Percentiles rank a stretch among this genome's conserved stretches.
phyloP scores from a whole-genome alignment of 2,888 invertebrate genomes.

The Rotaria sp. region DNA sequence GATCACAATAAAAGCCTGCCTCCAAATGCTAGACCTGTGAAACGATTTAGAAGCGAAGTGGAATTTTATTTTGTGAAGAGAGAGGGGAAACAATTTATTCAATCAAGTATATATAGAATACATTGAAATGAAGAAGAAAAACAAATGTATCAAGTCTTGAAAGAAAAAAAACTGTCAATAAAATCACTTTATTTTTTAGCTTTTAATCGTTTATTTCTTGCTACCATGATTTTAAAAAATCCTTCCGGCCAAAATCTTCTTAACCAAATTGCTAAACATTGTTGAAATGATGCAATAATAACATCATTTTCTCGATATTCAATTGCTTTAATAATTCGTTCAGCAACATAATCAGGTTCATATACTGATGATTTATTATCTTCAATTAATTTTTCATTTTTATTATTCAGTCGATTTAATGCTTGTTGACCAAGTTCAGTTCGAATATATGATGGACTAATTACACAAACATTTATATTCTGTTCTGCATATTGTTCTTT shows the following conservation, averaged over 20 bases:
- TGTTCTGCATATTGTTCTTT: not conserved
- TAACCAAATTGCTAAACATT: not conserved
- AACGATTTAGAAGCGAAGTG: no score
- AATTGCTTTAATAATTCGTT: constrained; percentile 9
- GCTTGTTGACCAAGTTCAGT: constrained; percentile 27
- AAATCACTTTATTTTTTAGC: not conserved
- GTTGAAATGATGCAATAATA: not conserved
- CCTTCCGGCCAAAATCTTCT: not conserved
- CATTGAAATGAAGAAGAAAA: no score
- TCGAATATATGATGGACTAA: not conserved
- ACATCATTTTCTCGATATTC: not conserved
- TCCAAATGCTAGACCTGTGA: no score
- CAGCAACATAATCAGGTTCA: constrained; percentile 15
- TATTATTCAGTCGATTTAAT: not conserved
- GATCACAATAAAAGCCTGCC: no score
- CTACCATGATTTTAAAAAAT: not conserved
- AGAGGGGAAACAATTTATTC: no score
- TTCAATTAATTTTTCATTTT: not conserved
- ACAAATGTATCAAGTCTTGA: no score
- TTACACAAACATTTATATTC: not conserved
- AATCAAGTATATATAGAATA: no score
- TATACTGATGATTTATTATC: not conserved
- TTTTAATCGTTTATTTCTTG: constrained; percentile 23
- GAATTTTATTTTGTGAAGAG: no score
- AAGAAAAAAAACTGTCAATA: not conserved